Base-by-base conservation (phyloP, 2,113 vertebrate genomes). In the Struthio camelus region DNA sequence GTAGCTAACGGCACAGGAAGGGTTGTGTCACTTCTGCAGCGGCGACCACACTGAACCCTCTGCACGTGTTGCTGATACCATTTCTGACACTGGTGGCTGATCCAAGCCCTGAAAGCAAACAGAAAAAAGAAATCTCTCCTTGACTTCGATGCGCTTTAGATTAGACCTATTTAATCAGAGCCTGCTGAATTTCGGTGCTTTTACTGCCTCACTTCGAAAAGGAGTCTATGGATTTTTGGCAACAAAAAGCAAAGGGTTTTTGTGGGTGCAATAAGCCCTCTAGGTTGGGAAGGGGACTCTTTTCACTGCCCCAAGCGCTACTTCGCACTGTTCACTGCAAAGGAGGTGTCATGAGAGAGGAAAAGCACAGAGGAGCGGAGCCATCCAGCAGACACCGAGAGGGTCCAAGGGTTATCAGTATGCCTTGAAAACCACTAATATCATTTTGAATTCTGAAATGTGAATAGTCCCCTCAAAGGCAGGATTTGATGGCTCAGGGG, bases 181-280 rank as follows among this genome's bases (percentile, higher is more conserved):
- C 94, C 94, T 94, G 84, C 78, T 95, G 94, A 95, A 92, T 73
- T 18, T 2, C 82, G 89, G 66, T 69, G 27, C 89, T 93, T 95
- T 94, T 94, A 89, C 80, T 92, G 28, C 85, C 80, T 92, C 73
- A 11, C 80, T 90, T 87, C 92, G 61, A 92, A 93, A 94, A 65
- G 27, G 61, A 70, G 44, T 23, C 77, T 84, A 65, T 87, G 84
- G 66, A 79, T 90, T 75, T 87, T 73, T 65, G 62, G 27, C 30
- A 91, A 87, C 86, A 90, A 76, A 92, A 94, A 51, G 56, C 38
- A 34, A 65, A n/a, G 46, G 23, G 1, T 11, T 85, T 87, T 61
- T 90, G 69, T 69, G 38, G 83, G 53, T 87, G 27, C 58, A 76
- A 86, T 64, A 86, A 76, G 77, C 36, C 25, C 75, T 93, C 46